Evolutionary conservation across 2,888 invertebrate genomes (phyloP), one percentile per base, ranked within the genome.

Genomic region (Hipparchia semele): DNA sequence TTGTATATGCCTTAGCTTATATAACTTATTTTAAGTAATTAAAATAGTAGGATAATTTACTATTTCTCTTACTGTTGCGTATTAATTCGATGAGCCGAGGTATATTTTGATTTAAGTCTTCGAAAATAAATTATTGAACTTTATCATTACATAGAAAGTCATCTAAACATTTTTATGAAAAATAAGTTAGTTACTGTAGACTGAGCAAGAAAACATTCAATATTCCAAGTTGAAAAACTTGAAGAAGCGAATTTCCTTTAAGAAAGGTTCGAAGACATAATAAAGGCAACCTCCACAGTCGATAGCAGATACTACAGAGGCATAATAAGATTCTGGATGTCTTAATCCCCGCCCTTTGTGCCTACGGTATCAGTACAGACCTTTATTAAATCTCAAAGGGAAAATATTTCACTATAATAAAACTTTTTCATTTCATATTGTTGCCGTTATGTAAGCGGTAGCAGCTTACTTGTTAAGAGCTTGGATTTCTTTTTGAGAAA

Each of bases 251-350:
- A 61, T 61, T 61, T 61, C 4, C 45, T 61, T 61, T 61, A n/a
- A 61, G 12, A 61, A 45, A 61, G 45, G 61, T 61, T 61, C n/a
- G 61, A n/a, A 61, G 45, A 61, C 46, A 46, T 61, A 61, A 61
- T 61, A 39, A 45, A 61, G 61, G 61, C n/a, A n/a, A 6, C 12
- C 53, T 53, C 53, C 5, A 53, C 10, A 53, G 61, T 61, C 45
- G n/a, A 61, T 45, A 61, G 12, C 45, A 4, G 45, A 46, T 45
- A 61, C 10, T 61, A 45, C n/a, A 6, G n/a, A 60, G 45, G 60
- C 33, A 45, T 60, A 33, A 39, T 45, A 60, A 46, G 61, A 12
- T 12, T 46, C 61, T 6, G 61, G 45, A n/a, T n/a, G 6, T 45
- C 61, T 61, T 46, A 61, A 61, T 45, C n/a, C n/a, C 23, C 61